Percentiles rank a stretch among this genome's conserved stretches.
Evolutionary conservation across 2,888 invertebrate species (phyloP).

Genomic region (Synergus umbraculus): DNA sequence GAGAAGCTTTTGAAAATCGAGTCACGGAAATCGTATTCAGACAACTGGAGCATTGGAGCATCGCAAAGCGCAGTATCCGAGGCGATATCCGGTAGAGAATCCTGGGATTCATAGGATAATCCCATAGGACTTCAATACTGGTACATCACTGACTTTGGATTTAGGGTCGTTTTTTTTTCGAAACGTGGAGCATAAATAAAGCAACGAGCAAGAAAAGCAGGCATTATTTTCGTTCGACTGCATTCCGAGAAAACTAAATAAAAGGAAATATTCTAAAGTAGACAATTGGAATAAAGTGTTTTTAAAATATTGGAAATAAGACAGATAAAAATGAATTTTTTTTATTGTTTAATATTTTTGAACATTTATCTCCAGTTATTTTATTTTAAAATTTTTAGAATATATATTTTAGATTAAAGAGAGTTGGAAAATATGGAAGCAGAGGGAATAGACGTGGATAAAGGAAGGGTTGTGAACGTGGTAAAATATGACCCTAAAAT

Average conservation of each 20-base stretch:
- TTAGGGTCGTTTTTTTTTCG: constrained; percentile 51
- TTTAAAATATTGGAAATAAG: not conserved
- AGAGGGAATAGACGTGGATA: constrained; percentile 27
- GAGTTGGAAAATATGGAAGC: constrained; percentile 52
- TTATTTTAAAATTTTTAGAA: not conserved
- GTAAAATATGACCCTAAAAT: constrained; percentile 74
- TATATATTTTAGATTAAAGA: constrained; percentile 30
- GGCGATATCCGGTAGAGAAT: constrained; percentile 57
- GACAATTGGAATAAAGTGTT: not conserved
- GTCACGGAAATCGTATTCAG: constrained; percentile 71
- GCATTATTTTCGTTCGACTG: not conserved
- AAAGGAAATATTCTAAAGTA: not conserved
- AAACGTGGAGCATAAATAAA: constrained; percentile 53
- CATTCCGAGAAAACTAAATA: not conserved
- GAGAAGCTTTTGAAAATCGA: constrained; percentile 68
- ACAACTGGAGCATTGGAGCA: constrained; percentile 63
- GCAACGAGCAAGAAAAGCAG: constrained; percentile 41
- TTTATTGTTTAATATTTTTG: not conserved
- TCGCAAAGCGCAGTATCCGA: constrained; percentile 58
- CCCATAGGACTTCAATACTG: constrained; percentile 65
- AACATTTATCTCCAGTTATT: not conserved
- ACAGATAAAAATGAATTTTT: too few species aligned
- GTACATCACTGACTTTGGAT: constrained; percentile 27
- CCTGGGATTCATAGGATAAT: constrained; percentile 66
- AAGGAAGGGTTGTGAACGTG: constrained; percentile 48